A percentile compares a stretch with the other conserved stretches of the same genome.
phyloP scores from a whole-genome alignment of 2,113 vertebrate species.

The Nymphicus hollandicus region DNA sequence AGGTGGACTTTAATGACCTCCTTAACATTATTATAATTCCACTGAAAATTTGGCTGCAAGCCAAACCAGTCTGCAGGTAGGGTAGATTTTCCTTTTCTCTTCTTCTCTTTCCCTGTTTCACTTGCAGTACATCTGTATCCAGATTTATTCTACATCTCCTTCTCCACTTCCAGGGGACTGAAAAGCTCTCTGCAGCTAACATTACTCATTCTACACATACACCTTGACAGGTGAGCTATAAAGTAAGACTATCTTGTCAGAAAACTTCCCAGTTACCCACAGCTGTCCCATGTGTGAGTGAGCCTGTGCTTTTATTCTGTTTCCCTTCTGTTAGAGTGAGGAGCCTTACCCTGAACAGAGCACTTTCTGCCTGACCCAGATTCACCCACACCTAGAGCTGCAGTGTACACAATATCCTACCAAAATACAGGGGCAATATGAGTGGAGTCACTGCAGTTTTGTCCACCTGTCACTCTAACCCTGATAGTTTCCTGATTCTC shows the following conservation, averaged over 20 bases:
- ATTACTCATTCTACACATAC: neutral
- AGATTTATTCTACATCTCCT: neutral
- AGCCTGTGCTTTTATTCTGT: neutral
- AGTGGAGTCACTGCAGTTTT: neutral
- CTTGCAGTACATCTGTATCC: neutral
- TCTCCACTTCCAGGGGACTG: neutral
- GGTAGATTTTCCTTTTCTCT: neutral
- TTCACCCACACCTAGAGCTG: neutral
- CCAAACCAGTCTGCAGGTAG: neutral
- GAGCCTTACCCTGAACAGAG: neutral
- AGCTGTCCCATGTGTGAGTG: neutral
- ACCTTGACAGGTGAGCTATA: neutral
- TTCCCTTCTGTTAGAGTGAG: neutral
- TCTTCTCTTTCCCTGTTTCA: neutral
- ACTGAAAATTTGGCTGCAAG: neutral
- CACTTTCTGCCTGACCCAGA: neutral
- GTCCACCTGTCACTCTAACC: conserved; percentile 3
- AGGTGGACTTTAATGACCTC: neutral
- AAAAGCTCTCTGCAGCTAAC: neutral
- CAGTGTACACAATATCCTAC: neutral
- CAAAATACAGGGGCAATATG: neutral
- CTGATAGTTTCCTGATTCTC: neutral
- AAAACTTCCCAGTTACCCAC: neutral
- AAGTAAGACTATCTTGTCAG: neutral
- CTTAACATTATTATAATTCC: neutral